These are phyloP conservation scores for Equus quagga DNA, from an alignment of 2,113 vertebrate species.

Conservation along the genomic window DNA sequence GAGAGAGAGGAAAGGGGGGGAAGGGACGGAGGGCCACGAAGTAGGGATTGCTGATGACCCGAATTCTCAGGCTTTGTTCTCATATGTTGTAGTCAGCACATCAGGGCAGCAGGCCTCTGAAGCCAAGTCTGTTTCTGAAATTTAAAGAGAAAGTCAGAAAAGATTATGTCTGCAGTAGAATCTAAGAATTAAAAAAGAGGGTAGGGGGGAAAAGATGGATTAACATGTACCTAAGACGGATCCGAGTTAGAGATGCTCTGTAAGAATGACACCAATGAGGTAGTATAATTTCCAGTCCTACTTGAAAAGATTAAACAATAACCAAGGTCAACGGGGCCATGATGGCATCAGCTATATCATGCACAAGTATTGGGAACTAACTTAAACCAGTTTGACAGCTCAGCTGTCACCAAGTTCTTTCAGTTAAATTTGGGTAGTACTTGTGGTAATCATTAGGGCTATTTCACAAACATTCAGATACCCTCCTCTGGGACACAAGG, in stretches of 20 bases:
- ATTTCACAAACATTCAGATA: background rate
- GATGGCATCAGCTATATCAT: background rate
- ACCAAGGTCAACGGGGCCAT: background rate
- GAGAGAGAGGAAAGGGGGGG: fast-evolving
- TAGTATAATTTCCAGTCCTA: background rate
- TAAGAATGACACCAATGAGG: background rate
- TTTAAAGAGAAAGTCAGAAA: slow-evolving; percentile 8
- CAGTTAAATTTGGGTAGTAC: background rate
- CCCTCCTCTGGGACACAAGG: background rate
- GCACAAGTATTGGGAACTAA: background rate
- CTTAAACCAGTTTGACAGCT: background rate
- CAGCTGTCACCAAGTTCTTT: background rate
- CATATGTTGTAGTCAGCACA: background rate
- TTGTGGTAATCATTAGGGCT: background rate
- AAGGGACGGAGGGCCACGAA: background rate
- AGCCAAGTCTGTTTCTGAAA: background rate
- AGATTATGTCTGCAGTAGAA: background rate
- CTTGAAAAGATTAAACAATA: background rate
- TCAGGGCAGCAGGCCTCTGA: background rate
- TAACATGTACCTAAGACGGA: background rate
- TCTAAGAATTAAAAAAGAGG: background rate
- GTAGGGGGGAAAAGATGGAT: background rate
- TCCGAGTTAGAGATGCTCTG: background rate
- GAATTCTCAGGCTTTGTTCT: background rate
- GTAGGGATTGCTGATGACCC: background rate